Conservation (phyloP, 2,113 vertebrate genomes). For the Gasterosteus nipponicus region DNA sequence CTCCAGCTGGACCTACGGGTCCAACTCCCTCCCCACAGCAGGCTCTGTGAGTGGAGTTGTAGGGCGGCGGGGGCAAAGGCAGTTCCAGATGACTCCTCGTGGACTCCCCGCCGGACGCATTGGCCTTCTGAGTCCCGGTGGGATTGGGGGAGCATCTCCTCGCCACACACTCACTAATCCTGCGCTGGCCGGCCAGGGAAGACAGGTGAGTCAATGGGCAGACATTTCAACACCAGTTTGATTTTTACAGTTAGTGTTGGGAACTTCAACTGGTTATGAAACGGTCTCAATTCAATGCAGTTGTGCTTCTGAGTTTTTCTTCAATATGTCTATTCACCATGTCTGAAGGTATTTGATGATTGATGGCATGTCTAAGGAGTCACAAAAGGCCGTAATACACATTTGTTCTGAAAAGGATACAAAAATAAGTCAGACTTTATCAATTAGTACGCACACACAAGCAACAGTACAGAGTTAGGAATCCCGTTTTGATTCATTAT, state of each 20-base stretch:
- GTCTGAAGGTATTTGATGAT: neutral
- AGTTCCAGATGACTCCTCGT: conserved; percentile 89
- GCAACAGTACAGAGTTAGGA: conserved; percentile 4
- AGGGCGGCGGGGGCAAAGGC: conserved; percentile 87
- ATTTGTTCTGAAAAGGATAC: conserved; percentile 12
- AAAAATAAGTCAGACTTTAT: neutral
- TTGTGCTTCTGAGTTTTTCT: neutral
- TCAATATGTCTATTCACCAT: neutral
- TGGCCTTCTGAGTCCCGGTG: conserved; percentile 86
- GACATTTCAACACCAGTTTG: neutral
- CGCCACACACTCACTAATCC: conserved; percentile 89
- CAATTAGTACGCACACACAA: conserved; percentile 11
- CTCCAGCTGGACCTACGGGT: conserved; percentile 90
- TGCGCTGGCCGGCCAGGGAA: conserved; percentile 85
- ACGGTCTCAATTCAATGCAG: neutral
- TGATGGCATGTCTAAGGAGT: neutral
- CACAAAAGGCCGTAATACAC: neutral
- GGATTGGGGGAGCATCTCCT: conserved; percentile 87
- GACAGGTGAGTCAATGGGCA: conserved; percentile 83
- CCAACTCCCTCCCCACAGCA: conserved; percentile 96
- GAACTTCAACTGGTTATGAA: neutral
- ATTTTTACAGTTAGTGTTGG: neutral
- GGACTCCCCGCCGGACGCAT: conserved; percentile 86
- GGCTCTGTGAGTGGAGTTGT: conserved; percentile 93
- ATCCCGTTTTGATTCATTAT: conserved; percentile 24